phyloP scores from a whole-genome alignment of 2,113 vertebrate genomes.

The Varanus komodoensis region DNA sequence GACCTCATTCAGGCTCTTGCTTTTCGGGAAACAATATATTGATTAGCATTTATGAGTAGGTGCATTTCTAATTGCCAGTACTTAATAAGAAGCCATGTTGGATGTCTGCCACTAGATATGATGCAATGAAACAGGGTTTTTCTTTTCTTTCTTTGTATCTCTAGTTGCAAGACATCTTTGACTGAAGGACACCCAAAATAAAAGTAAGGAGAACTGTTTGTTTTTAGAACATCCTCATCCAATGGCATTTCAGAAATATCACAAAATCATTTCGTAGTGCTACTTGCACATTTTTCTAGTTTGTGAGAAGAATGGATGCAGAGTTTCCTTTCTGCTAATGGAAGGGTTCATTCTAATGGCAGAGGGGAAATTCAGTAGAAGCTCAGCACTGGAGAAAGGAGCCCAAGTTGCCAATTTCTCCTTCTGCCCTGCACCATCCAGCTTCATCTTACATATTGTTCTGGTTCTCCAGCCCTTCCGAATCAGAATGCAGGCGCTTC shows the following conservation, averaged over 20 bases:
- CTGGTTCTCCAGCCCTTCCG: background rate
- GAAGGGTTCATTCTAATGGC: no score
- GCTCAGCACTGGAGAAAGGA: no score
- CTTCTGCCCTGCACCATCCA: background rate
- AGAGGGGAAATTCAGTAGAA: no score
- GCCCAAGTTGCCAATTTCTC: background rate
- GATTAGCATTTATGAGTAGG: fast-evolving
- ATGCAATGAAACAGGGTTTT: fast-evolving
- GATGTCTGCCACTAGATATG: background rate
- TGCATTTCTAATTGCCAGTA: background rate
- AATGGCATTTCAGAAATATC: background rate
- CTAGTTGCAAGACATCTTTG: background rate
- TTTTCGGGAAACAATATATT: background rate
- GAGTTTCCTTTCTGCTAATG: background rate
- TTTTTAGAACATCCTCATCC: background rate
- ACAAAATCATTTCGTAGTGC: background rate
- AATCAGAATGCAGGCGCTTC: background rate
- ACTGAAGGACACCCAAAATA: background rate
- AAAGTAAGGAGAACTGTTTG: background rate
- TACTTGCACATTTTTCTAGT: slow-evolving; percentile 2
- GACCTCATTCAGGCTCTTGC: fast-evolving
- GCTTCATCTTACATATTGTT: background rate
- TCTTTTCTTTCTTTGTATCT: no score
- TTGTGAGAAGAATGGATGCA: background rate
- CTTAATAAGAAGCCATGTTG: background rate